A percentile compares a stretch with the other conserved stretches of the same genome.
These are phyloP conservation scores for Vireo griseus DNA, from an alignment of 2,797 vertebrate genomes.

Conservation along the genomic window DNA sequence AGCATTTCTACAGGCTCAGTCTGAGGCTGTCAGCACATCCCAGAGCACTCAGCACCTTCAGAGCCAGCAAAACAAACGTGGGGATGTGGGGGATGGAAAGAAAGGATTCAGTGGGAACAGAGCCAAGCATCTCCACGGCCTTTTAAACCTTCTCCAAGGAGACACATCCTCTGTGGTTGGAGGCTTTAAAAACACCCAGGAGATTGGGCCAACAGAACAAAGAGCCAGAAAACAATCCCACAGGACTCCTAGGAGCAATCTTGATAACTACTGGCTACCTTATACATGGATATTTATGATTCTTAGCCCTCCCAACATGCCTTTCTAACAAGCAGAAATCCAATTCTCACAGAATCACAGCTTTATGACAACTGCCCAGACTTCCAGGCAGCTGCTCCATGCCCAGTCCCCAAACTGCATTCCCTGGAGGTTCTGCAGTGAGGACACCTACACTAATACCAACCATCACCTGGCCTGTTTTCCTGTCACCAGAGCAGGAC, in stretches of 20 bases:
- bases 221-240: not conserved
- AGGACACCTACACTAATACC: not conserved
- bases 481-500: not conserved
- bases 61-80: not conserved
- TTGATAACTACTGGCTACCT: not conserved
- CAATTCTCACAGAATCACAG: not conserved
- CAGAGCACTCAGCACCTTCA: not conserved
- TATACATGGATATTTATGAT: fast-evolving
- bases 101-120: not conserved
- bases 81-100: not conserved
- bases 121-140: not conserved
- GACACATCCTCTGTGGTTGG: not conserved
- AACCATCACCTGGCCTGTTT: not conserved
- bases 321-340: not conserved
- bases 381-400: not conserved
- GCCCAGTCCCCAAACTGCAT: not conserved
- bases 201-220: not conserved
- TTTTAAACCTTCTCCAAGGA: not conserved
- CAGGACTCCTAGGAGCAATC: not conserved
- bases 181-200: not conserved
- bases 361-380: not conserved
- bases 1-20: not conserved
- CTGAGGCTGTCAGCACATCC: not conserved
- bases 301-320: not conserved
- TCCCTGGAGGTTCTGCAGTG: not conserved